A percentile compares a stretch with the other conserved stretches of the same genome.
These are phyloP conservation scores for Phylloscopus trochilus DNA, from an alignment of 2,113 vertebrate genomes.

Conservation along the genomic window DNA sequence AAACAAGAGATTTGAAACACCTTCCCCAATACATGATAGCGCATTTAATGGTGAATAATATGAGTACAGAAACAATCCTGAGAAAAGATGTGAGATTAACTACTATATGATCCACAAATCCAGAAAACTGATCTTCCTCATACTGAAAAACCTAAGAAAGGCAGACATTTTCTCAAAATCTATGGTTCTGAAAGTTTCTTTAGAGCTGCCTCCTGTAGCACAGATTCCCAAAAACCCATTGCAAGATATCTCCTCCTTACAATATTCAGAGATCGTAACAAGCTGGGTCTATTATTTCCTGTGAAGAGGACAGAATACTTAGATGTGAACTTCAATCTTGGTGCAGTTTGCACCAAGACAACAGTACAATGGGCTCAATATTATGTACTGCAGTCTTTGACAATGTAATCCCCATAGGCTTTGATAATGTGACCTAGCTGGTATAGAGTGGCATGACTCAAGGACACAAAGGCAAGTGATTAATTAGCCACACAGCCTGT, in stretches of 20 bases:
- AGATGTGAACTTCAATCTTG: not conserved
- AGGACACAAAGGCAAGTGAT: not conserved
- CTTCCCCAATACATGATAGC: not conserved
- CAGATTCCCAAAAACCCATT: not conserved
- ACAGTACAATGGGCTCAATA: not conserved
- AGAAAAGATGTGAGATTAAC: not conserved
- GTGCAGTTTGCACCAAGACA: not conserved
- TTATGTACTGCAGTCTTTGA: not conserved
- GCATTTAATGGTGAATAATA: not conserved
- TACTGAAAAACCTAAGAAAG: not conserved
- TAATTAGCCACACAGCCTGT: not conserved
- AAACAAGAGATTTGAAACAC: not conserved
- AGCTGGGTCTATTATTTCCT: not conserved
- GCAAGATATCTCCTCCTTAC: not conserved
- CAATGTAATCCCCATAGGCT: not conserved
- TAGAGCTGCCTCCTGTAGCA: not conserved
- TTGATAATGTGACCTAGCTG: not conserved
- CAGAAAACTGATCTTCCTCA: not conserved
- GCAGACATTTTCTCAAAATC: not conserved
- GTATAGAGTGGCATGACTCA: not conserved
- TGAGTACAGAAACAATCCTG: not conserved
- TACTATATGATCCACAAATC: not conserved
- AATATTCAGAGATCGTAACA: not conserved
- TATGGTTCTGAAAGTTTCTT: not conserved
- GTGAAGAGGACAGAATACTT: not conserved